These are phyloP conservation scores for Nasonovia ribisnigri DNA, from an alignment of 2,888 invertebrate species.

Conservation along the genomic window DNA sequence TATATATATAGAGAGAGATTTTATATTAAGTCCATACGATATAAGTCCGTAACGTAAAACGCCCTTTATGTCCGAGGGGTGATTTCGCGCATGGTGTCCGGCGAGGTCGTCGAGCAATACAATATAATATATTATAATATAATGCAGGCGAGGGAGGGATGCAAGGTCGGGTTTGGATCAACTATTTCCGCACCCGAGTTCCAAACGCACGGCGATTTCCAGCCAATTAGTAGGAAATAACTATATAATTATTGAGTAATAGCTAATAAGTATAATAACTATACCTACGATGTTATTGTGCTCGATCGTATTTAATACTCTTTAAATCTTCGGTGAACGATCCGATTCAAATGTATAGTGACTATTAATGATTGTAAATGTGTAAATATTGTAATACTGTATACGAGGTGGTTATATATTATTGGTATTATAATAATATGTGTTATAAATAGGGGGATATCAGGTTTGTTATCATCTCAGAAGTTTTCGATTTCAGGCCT, in stretches of 20 bases:
- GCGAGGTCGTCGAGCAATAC: background rate
- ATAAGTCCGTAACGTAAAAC: conserved; percentile 29
- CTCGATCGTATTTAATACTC: background rate
- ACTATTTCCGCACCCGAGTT: background rate
- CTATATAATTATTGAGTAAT: background rate
- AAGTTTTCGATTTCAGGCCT: background rate
- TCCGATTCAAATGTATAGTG: background rate
- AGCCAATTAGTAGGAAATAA: background rate
- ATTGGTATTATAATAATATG: background rate
- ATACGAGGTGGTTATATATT: background rate
- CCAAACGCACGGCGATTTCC: background rate
- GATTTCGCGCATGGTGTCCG: background rate
- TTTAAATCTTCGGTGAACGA: background rate
- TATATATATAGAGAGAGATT: background rate
- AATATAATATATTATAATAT: conserved; percentile 7
- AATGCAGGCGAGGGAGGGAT: background rate
- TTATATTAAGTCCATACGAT: conserved; percentile 35
- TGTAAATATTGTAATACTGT: background rate
- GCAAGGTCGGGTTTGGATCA: background rate
- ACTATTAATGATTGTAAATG: background rate
- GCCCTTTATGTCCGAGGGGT: conserved; percentile 43
- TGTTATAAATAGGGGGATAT: background rate
- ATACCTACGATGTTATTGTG: background rate
- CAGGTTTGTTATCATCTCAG: background rate
- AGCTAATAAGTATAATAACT: background rate